These are phyloP conservation scores for Tetramorium alpestre DNA, from an alignment of 1,140 invertebrate genomes.

Conservation along the genomic window DNA sequence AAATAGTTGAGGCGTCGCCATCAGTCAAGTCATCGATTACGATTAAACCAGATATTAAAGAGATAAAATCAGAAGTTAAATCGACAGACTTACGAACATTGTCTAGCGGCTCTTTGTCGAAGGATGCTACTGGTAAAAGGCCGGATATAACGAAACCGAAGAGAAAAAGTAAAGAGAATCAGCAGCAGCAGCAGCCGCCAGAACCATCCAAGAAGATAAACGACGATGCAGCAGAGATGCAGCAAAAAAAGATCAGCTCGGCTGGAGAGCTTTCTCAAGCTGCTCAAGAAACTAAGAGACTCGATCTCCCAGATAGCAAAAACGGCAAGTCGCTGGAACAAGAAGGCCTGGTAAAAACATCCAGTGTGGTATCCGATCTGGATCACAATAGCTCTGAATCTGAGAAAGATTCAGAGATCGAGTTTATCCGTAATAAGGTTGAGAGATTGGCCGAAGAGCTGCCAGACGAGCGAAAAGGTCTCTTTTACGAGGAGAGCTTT, in stretches of 20 bases:
- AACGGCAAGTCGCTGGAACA: conserved; percentile 5
- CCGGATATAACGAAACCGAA: conserved; percentile 80
- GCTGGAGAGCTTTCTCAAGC: neutral
- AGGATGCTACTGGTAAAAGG: conserved; percentile 74
- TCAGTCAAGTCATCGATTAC: neutral
- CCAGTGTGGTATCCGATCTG: conserved; percentile 84
- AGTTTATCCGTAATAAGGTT: conserved; percentile 84
- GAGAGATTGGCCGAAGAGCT: conserved; percentile 80
- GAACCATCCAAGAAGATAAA: conserved; percentile 61
- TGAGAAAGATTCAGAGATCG: conserved; percentile 90
- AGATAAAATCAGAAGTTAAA: conserved; percentile 45
- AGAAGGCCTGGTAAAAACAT: conserved; percentile 68
- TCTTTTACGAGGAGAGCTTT: conserved; percentile 93
- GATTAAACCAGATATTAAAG: conserved; percentile 19
- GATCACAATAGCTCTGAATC: conserved; percentile 92
- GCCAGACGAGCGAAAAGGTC: conserved; percentile 89
- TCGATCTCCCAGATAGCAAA: conserved; percentile 55
- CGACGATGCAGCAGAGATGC: neutral
- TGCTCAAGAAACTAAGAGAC: conserved; percentile 37
- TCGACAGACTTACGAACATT: conserved; percentile 62
- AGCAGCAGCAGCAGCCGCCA: conserved; percentile 40
- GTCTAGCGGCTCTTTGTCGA: conserved; percentile 72
- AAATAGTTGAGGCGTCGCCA: conserved; percentile 29
- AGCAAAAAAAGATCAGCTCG: conserved; percentile 3
- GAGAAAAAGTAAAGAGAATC: conserved; percentile 76